A percentile compares a stretch with the other conserved stretches of the same genome.
Evolutionary conservation across 2,888 invertebrate genomes (phyloP).

Genomic region (Tubiluchus corallicola): DNA sequence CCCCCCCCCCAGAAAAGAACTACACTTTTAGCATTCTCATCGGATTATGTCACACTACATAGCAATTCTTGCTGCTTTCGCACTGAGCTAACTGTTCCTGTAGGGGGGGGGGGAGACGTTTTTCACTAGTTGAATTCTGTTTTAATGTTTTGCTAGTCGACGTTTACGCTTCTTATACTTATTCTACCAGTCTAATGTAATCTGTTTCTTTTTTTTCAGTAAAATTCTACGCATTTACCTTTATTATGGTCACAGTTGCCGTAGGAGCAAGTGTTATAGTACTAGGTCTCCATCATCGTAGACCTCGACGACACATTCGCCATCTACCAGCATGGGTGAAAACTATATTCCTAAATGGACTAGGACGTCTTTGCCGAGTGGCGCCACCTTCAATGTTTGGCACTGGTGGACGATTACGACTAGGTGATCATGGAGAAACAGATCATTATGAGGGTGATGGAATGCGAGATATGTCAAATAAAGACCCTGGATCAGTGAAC

Average conservation of each 20-base stretch:
- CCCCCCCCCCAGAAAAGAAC: too few species aligned
- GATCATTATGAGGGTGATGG: too few species aligned
- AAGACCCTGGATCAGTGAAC: background rate
- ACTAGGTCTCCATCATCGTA: constrained; percentile 1
- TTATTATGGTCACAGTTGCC: background rate
- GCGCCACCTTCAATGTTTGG: background rate
- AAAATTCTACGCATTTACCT: background rate
- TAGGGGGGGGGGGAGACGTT: too few species aligned
- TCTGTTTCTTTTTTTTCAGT: background rate
- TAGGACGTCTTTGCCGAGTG: background rate
- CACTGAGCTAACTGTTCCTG: too few species aligned
- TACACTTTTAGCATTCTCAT: background rate
- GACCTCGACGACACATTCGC: background rate
- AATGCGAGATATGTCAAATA: background rate
- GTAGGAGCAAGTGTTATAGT: background rate
- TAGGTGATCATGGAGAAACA: too few species aligned
- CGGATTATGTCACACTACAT: too few species aligned
- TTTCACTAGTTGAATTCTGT: too few species aligned
- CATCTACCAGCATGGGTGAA: background rate
- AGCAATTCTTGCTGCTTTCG: too few species aligned
- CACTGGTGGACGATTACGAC: background rate
- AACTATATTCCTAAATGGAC: background rate
- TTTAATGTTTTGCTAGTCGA: too few species aligned
- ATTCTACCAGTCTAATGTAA: too few species aligned
- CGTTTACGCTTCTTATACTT: too few species aligned